These are phyloP conservation scores for Hyaena hyaena DNA, from an alignment of 2,113 vertebrate genomes.

Conservation along the genomic window DNA sequence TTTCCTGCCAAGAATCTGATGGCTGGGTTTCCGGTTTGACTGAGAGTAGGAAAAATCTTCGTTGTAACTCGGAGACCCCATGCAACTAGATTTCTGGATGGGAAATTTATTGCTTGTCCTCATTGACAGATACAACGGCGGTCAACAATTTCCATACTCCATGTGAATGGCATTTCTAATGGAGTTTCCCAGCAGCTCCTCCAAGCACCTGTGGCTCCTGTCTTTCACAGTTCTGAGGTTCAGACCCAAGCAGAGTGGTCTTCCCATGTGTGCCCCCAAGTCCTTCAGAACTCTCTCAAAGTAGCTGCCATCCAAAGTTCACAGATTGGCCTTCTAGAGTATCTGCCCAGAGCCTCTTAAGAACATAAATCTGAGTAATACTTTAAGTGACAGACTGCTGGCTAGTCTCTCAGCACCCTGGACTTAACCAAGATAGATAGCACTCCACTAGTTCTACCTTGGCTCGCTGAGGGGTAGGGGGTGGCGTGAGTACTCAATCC, in stretches of 20 bases:
- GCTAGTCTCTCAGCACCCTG: not conserved
- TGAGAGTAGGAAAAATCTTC: not conserved
- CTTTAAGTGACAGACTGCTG: not conserved
- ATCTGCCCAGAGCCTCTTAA: not conserved
- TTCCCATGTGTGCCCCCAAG: not conserved
- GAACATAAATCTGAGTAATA: not conserved
- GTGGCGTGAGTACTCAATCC: too few relatives aligned
- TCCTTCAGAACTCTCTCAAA: not conserved
- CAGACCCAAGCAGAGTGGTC: not conserved
- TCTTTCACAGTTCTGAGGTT: not conserved
- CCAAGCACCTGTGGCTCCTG: not conserved
- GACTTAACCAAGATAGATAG: not conserved
- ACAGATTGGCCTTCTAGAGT: not conserved
- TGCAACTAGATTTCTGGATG: not conserved
- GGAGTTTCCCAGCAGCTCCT: not conserved
- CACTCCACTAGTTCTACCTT: not conserved
- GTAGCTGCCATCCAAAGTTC: not conserved
- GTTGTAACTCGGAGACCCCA: not conserved
- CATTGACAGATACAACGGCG: not conserved
- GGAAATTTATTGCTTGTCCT: not conserved
- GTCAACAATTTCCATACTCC: not conserved
- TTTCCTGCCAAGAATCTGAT: slow-evolving; percentile 10
- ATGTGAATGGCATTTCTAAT: not conserved
- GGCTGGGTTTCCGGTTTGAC: not conserved
- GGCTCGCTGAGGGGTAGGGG: fast-evolving